Percentiles rank a stretch among this genome's conserved stretches.
Evolutionary conservation across 2,797 vertebrate genomes (phyloP).

Genomic region (Sylvia borin): DNA sequence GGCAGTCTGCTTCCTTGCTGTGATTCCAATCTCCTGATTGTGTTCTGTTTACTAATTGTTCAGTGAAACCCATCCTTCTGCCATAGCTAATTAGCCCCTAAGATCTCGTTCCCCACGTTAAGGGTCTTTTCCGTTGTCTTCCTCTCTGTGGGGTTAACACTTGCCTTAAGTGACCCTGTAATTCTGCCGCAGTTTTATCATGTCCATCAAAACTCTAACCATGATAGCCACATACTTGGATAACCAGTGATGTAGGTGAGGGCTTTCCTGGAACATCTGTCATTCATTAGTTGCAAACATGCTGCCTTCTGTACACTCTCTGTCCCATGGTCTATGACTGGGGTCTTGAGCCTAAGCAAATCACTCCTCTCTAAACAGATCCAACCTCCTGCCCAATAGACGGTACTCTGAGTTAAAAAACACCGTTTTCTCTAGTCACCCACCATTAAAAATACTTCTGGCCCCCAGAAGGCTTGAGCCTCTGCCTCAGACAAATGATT

Average conservation of each 20-base stretch:
- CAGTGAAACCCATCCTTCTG: not conserved
- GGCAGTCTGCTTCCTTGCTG: not conserved
- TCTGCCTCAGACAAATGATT: not conserved
- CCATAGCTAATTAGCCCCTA: not conserved
- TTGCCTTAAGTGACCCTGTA: not conserved
- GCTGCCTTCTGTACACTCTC: no score
- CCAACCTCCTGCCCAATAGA: no score
- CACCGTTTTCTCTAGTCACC: no score
- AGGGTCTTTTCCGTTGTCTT: not conserved
- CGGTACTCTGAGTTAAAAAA: no score
- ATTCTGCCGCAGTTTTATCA: not conserved
- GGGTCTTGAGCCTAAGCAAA: no score
- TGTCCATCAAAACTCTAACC: no score
- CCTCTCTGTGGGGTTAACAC: not conserved
- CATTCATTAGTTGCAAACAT: no score
- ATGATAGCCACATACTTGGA: no score
- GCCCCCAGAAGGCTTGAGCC: not conserved
- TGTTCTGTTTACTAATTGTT: not conserved
- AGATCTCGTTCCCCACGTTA: not conserved
- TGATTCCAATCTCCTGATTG: not conserved
- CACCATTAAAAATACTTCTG: not conserved
- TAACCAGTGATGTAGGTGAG: no score
- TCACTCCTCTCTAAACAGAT: no score
- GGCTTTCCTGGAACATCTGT: no score
- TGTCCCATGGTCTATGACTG: no score